phyloP scores from a whole-genome alignment of 2,797 vertebrate genomes.

The Rhabdophis nuchalis region DNA sequence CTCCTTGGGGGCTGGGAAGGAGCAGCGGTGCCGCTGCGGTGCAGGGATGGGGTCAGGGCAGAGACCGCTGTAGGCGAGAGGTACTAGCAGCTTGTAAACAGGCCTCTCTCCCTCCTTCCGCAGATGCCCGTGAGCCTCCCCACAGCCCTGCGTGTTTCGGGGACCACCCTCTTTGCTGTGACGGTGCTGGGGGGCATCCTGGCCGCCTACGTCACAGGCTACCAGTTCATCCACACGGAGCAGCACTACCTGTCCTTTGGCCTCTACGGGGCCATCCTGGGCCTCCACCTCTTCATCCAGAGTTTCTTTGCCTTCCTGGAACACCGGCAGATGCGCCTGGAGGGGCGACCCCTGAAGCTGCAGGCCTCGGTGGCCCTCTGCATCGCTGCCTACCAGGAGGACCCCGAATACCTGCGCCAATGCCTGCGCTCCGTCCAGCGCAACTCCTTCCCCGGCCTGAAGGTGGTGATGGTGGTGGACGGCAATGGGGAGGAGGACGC shows the following conservation, averaged over 20 bases:
- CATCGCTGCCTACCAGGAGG: slow-evolving; percentile 95
- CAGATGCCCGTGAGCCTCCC: slow-evolving; percentile 15
- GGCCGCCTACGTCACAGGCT: slow-evolving; percentile 93
- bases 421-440: slow-evolving; percentile 86
- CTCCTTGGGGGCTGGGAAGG: neutral
- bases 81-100: neutral
- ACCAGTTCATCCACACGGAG: slow-evolving; percentile 98
- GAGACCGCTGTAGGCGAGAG: too few relatives aligned
- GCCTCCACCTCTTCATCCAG: slow-evolving; percentile 92
- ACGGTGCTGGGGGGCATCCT: slow-evolving; percentile 92
- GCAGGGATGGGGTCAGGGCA: neutral
- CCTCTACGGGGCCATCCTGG: slow-evolving; percentile 94
- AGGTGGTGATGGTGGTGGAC: slow-evolving; percentile 96
- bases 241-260: slow-evolving; percentile 98
- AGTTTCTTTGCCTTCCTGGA: slow-evolving; percentile 96
- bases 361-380: slow-evolving; percentile 84
- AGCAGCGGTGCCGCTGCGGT: neutral
- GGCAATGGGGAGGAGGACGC: slow-evolving; percentile 88
- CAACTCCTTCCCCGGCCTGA: slow-evolving; percentile 88
- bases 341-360: slow-evolving; percentile 71
- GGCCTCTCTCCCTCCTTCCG: too few relatives aligned
- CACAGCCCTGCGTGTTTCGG: slow-evolving; percentile 83
- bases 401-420: slow-evolving; percentile 93
- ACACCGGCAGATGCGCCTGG: slow-evolving; percentile 85
- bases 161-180: slow-evolving; percentile 92